Conservation (phyloP, 2,113 vertebrate genomes). For the Oncorhynchus gorbuscha region DNA sequence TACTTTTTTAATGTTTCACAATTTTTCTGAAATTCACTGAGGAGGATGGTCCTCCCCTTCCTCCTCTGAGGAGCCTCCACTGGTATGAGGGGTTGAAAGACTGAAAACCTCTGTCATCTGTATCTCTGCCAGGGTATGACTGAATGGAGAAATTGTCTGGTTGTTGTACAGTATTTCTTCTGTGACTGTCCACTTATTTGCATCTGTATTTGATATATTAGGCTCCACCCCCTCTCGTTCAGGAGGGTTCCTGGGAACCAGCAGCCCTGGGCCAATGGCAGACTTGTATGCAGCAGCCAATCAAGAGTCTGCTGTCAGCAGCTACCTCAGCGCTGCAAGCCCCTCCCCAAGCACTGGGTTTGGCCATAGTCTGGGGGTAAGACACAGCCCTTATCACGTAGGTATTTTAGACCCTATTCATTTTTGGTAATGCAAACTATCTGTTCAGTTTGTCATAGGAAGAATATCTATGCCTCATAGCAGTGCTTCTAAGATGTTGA, state of each 20-base stretch:
- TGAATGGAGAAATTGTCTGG: too few relatives aligned
- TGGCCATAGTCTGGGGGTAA: conserved; percentile 96
- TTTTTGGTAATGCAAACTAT: conserved; percentile 2
- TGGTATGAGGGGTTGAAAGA: too few relatives aligned
- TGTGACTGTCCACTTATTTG: not conserved
- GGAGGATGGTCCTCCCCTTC: too few relatives aligned
- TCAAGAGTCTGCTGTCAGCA: conserved; percentile 97
- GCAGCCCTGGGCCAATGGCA: conserved; percentile 97
- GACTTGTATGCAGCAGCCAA: conserved; percentile 93
- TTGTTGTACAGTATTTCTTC: not conserved
- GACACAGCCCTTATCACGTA: conserved; percentile 35
- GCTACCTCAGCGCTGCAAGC: conserved; percentile 97
- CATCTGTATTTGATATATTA: conserved; percentile 47
- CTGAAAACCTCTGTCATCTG: too few relatives aligned
- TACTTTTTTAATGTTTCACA: too few relatives aligned
- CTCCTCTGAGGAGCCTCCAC: too few relatives aligned
- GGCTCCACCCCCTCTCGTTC: conserved; percentile 93
- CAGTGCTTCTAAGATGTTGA: too few relatives aligned
- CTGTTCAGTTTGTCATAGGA: not conserved
- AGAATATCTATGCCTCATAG: not conserved
- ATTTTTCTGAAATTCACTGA: too few relatives aligned
- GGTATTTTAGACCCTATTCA: not conserved
- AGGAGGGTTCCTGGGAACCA: conserved; percentile 95
- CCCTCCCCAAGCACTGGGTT: conserved; percentile 96
- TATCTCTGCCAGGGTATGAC: too few relatives aligned